Evolutionary conservation across 2,113 vertebrate species (phyloP).

Genomic region (Numida meleagris): DNA sequence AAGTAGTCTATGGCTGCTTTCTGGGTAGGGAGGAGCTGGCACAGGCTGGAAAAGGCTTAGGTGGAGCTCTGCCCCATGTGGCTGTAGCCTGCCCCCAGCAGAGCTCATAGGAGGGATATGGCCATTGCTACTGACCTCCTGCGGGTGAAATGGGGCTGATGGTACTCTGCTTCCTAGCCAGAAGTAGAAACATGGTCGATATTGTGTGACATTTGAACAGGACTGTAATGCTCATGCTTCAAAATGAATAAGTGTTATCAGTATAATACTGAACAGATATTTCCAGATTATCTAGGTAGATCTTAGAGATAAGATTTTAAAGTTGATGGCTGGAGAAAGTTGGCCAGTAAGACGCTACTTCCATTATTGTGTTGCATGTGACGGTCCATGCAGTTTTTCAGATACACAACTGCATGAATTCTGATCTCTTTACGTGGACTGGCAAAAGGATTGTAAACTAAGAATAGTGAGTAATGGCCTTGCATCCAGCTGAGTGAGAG

Average conservation of each 20-base stretch:
- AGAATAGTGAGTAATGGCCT: neutral
- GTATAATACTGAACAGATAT: neutral
- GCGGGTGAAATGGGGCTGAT: rapidly evolving
- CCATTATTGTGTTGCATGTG: neutral
- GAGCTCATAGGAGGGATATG: neutral
- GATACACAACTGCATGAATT: neutral
- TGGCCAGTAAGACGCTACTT: rapidly evolving
- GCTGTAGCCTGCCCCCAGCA: neutral
- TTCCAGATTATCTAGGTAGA: neutral
- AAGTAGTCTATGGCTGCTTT: neutral
- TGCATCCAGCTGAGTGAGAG: neutral
- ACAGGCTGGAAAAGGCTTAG: neutral
- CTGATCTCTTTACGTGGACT: neutral
- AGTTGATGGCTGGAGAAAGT: neutral
- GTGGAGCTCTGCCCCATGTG: neutral
- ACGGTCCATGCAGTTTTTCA: neutral
- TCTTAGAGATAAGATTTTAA: neutral
- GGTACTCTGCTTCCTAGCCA: neutral
- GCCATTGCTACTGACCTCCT: neutral
- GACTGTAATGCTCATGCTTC: neutral
- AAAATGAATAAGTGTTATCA: neutral
- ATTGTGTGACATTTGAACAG: rapidly evolving
- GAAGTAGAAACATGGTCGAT: neutral
- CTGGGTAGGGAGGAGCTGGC: neutral
- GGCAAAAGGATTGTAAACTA: neutral